phyloP scores from a whole-genome alignment of 2,888 invertebrate genomes.

The Sinodicranocentrus sp. region DNA sequence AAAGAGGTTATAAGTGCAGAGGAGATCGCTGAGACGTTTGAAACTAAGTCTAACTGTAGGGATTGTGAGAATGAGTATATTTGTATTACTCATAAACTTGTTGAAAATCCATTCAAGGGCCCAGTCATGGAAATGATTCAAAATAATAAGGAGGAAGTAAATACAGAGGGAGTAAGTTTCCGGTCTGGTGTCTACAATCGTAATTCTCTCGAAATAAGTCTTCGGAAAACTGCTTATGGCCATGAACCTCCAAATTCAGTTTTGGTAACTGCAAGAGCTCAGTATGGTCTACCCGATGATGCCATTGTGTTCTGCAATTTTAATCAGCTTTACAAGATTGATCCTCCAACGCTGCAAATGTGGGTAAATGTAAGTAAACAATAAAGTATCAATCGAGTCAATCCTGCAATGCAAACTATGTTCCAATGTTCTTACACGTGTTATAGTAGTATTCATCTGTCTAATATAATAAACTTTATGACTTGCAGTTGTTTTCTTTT shows the following conservation, averaged over 20 bases:
- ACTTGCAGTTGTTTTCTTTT: background rate
- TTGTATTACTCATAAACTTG: no score
- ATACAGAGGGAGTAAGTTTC: background rate
- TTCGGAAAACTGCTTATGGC: slow-evolving; percentile 92
- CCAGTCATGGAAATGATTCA: background rate
- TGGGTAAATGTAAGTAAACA: slow-evolving; percentile 85
- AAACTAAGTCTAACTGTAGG: no score
- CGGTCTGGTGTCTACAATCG: background rate
- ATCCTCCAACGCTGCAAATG: slow-evolving; percentile 93
- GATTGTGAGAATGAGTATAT: no score
- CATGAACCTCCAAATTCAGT: slow-evolving; percentile 95
- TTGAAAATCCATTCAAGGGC: no score
- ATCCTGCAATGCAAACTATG: no score
- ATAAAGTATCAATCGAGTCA: no score
- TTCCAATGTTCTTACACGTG: background rate
- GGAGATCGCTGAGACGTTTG: no score
- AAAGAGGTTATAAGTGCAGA: no score
- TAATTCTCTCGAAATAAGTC: no score
- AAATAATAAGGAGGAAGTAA: background rate
- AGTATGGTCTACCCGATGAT: slow-evolving; percentile 96
- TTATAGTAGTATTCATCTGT: background rate
- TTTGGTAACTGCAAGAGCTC: slow-evolving; percentile 95
- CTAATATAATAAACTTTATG: background rate
- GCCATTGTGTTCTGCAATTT: slow-evolving; percentile 99
- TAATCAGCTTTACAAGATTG: slow-evolving; percentile 99